Percentiles rank a stretch among this genome's conserved stretches.
Conservation (phyloP, 2,113 vertebrate genomes). For the Coregonus clupeaformis region DNA sequence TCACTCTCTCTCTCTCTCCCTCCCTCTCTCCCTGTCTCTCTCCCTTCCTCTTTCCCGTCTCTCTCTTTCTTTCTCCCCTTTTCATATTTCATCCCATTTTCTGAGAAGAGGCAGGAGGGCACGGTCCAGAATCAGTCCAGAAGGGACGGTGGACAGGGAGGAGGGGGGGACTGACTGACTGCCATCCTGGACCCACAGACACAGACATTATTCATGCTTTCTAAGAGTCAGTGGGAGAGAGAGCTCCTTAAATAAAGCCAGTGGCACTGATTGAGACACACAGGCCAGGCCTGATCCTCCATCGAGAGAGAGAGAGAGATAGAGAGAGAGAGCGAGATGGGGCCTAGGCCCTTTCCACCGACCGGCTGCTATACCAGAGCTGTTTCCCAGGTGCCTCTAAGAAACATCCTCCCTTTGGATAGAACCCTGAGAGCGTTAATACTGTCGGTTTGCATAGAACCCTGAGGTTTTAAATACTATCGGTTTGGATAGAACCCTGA, state of each 20-base stretch:
- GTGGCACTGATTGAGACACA: slow-evolving; percentile 18
- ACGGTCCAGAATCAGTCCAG: slow-evolving; percentile 34
- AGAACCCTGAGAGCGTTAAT: too few relatives aligned
- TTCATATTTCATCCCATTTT: slow-evolving; percentile 34
- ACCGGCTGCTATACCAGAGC: background rate
- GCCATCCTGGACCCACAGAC: slow-evolving; percentile 3
- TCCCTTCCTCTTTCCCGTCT: slow-evolving; percentile 12
- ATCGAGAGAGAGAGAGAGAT: background rate
- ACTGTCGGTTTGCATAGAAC: too few relatives aligned
- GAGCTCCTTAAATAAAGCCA: slow-evolving; percentile 27
- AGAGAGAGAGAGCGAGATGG: background rate
- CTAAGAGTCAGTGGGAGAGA: slow-evolving; percentile 21
- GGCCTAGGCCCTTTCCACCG: background rate
- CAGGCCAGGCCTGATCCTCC: slow-evolving; percentile 41
- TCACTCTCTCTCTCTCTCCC: background rate
- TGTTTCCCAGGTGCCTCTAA: background rate
- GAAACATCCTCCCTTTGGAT: background rate
- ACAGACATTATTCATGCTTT: slow-evolving; percentile 48
- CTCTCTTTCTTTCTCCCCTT: slow-evolving; percentile 10
- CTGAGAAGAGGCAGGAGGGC: slow-evolving; percentile 23
- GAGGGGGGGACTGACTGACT: slow-evolving; percentile 23
- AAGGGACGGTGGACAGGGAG: background rate
- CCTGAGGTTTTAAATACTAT: too few relatives aligned
- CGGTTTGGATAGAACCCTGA: too few relatives aligned
- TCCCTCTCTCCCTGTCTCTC: slow-evolving; percentile 21